Conservation (phyloP, 2,113 vertebrate species). For the Syngnathoides biaculeatus region DNA sequence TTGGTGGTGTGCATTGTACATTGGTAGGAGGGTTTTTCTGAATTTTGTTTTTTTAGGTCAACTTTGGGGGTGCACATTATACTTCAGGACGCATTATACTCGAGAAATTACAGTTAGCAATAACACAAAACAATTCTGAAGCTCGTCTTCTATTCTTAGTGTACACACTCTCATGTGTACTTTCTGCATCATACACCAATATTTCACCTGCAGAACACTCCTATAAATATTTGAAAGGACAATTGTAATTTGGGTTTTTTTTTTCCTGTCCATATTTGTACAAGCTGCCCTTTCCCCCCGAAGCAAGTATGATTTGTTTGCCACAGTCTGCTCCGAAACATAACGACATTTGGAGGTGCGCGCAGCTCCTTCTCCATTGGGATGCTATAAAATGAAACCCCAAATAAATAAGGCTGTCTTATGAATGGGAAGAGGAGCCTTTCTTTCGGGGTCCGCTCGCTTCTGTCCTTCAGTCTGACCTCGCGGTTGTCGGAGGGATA, state of each 20-base stretch:
- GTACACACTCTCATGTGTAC: not conserved
- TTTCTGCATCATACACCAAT: not conserved
- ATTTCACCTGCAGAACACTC: not conserved
- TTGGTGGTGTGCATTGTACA: no score
- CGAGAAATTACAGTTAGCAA: no score
- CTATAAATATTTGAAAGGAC: constrained; percentile 3
- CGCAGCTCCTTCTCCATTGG: not conserved
- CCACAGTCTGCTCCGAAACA: constrained; percentile 40
- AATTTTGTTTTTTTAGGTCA: no score
- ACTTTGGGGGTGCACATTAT: no score
- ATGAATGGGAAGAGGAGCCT: constrained; percentile 2
- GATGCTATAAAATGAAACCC: constrained; percentile 10
- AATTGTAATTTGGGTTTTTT: constrained; percentile 1
- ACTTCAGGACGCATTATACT: no score
- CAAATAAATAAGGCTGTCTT: not conserved
- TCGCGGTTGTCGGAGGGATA: constrained; percentile 21
- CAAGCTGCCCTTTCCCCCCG: constrained; percentile 28
- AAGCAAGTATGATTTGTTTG: constrained; percentile 41
- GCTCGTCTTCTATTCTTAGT: not conserved
- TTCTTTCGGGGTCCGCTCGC: not conserved
- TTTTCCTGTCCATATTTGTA: constrained; percentile 25
- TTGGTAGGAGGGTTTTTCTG: no score
- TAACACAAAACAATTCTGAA: no score
- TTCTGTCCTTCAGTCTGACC: constrained; percentile 15
- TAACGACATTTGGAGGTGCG: constrained; percentile 34